Percentiles rank a stretch among this genome's conserved stretches.
These are phyloP conservation scores for Pyxicephalus adspersus DNA, from an alignment of 2,113 vertebrate species.

Conservation along the genomic window DNA sequence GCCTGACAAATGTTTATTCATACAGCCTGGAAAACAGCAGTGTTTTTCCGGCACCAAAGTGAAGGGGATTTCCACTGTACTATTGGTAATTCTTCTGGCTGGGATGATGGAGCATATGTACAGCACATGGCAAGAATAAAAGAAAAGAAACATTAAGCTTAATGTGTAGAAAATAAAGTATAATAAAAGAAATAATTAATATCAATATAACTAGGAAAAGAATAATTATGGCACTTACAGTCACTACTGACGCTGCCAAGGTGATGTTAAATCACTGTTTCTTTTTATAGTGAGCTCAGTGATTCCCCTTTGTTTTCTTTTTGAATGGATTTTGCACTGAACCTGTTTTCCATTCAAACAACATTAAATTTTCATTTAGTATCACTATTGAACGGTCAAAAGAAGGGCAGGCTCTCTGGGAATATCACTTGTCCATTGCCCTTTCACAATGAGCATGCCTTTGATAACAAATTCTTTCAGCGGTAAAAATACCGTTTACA, in stretches of 20 bases:
- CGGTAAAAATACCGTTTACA: constrained; percentile 62
- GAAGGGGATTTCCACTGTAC: constrained; percentile 64
- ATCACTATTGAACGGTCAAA: constrained; percentile 61
- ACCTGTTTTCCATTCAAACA: constrained; percentile 65
- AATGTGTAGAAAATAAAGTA: not conserved
- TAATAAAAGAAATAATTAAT: constrained; percentile 5
- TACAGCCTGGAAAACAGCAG: constrained; percentile 65
- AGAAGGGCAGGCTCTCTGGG: constrained; percentile 66
- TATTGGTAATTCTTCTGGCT: constrained; percentile 66
- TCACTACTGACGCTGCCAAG: constrained; percentile 54
- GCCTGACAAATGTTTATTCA: constrained; percentile 57
- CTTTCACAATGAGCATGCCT: constrained; percentile 61
- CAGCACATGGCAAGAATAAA: constrained; percentile 63
- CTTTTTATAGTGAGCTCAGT: constrained; percentile 58
- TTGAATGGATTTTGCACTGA: constrained; percentile 58
- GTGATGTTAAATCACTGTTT: constrained; percentile 56
- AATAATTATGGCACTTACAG: constrained; percentile 47
- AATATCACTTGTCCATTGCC: constrained; percentile 63
- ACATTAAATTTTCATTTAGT: constrained; percentile 67
- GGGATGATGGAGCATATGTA: constrained; percentile 60
- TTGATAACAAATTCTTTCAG: constrained; percentile 64
- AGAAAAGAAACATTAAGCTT: not conserved
- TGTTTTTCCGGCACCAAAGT: constrained; percentile 62
- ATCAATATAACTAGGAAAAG: constrained; percentile 4
- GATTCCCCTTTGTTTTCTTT: constrained; percentile 58